Percentiles rank a stretch among this genome's conserved stretches.
Evolutionary conservation across 2,888 invertebrate genomes (phyloP).

Genomic region (Operophtera brumata): DNA sequence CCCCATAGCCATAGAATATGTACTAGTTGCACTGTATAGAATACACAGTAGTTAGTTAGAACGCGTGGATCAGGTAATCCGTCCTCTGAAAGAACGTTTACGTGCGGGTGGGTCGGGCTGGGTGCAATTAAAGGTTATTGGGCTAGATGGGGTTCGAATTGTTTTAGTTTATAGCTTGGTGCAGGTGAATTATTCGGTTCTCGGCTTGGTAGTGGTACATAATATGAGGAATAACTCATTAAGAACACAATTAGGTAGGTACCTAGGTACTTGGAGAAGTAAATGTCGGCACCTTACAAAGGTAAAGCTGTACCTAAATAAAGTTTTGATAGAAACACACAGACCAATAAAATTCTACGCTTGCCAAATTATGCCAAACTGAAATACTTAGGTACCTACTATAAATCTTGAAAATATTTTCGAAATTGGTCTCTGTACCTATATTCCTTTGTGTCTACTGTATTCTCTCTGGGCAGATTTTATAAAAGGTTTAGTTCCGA

Average conservation of each 20-base stretch:
- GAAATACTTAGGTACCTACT: too few relatives aligned
- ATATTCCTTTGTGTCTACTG: too few relatives aligned
- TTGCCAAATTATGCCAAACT: too few relatives aligned
- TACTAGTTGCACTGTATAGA: conserved; percentile 2
- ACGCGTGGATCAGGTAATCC: conserved; percentile 11
- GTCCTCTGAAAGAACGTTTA: conserved; percentile 11
- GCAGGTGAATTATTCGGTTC: conserved; percentile 13
- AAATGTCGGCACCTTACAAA: too few relatives aligned
- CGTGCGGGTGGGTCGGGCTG: conserved; percentile 16
- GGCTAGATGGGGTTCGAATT: conserved; percentile 21
- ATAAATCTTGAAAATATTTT: too few relatives aligned
- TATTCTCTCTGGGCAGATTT: too few relatives aligned
- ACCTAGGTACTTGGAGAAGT: not conserved
- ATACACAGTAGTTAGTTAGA: not conserved
- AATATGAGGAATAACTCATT: not conserved
- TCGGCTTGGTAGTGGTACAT: not conserved
- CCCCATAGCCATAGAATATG: conserved; percentile 6
- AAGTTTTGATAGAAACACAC: too few relatives aligned
- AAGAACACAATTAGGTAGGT: too few relatives aligned
- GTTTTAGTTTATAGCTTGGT: conserved; percentile 23
- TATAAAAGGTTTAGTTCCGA: too few relatives aligned
- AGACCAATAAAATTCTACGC: too few relatives aligned
- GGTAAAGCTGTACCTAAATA: too few relatives aligned
- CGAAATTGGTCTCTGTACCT: too few relatives aligned
- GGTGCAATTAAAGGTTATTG: conserved; percentile 34